phyloP scores from a whole-genome alignment of 2,797 vertebrate genomes.

The Molossus molossus region DNA sequence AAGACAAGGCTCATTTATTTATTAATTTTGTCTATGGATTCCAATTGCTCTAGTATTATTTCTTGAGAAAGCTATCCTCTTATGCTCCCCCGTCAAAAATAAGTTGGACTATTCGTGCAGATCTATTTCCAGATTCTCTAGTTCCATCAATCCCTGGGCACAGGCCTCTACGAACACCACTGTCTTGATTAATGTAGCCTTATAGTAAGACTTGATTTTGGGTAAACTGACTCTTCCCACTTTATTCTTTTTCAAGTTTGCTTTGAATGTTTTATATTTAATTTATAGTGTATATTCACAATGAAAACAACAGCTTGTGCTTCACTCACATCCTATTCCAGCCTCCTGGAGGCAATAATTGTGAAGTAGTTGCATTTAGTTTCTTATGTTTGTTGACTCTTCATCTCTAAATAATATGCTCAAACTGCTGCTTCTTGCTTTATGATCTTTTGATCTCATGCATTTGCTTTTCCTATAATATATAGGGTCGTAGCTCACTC shows the following conservation, averaged over 20 bases:
- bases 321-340: not conserved
- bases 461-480: not conserved
- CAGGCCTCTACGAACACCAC: not conserved
- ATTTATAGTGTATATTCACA: not conserved
- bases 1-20: not conserved
- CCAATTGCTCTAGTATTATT: not conserved
- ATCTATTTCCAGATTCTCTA: not conserved
- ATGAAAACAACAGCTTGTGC: not conserved
- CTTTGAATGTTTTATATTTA: not conserved
- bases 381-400: not conserved
- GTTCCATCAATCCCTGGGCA: not conserved
- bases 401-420: not conserved
- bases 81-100: not conserved
- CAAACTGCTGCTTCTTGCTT: not conserved
- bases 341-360: not conserved
- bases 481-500: not conserved
- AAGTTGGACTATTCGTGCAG: not conserved
- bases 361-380: not conserved
- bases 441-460: not conserved
- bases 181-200: not conserved
- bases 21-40: not conserved
- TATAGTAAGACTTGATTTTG: not conserved
- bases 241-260: conserved; percentile 7
- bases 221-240: not conserved
- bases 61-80: not conserved